Base-by-base conservation (phyloP, 2,888 invertebrate species). In the Rhagonycha fulva region DNA sequence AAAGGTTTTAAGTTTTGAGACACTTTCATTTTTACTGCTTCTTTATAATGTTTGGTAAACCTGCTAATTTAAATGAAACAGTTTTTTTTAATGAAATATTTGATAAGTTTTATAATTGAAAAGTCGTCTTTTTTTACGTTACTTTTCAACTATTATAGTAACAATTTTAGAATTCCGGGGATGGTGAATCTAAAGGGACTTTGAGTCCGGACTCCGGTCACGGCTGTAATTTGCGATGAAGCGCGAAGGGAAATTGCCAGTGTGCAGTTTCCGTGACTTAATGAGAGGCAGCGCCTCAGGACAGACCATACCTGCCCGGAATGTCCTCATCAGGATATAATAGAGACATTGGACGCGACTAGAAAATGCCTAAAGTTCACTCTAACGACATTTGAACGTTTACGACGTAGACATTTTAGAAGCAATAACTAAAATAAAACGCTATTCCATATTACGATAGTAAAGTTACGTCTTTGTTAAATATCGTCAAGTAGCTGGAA, bases 241-340 rank as follows among this genome's bases (percentile, higher is more conserved):
- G 83, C 84, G 85, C 82, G 85, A 86, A 84, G 87, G 88, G 88
- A 88, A 88, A 88, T 88, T 88, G 88, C 87, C 85, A 87, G 83
- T 86, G 87, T 86, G 86, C 87, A 86, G 88, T 85, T 88, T 88
- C 88, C 88, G 88, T 84, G 86, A 87, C 87, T 88, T 88, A 88
- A 88, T 88, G 88, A 88, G 85, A 78, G 78, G 73, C 78, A 85
- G 82, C 83, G 86, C 85, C 85, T 85, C 84, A 84, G 85, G 85
- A 83, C 72, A 75, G 79, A 81, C 78, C 79, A 75, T 77, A 77
- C 77, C 79, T 79, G 79, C 72, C 79, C 79, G 75, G 77, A 79
- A 77, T 79, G 79, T 77, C 79, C 79, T 79, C 79, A 78, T 75
- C 74, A 74, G 70, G 75, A 77, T 79, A 81, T 82, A 82, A 82